phyloP scores from a whole-genome alignment of 2,113 vertebrate species.

The Pitta sordida region DNA sequence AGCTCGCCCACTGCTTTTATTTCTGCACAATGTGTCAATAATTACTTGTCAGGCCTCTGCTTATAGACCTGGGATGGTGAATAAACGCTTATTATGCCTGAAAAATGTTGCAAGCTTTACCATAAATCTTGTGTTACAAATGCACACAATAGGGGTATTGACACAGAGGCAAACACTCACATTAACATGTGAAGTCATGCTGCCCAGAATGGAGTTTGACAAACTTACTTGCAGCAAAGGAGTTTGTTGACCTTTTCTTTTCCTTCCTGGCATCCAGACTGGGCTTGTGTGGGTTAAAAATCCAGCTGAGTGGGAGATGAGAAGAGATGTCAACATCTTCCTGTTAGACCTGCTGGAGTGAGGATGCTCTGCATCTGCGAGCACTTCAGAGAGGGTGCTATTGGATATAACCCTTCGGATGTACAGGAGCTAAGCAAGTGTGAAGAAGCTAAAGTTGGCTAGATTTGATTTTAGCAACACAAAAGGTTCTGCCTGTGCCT shows the following conservation, averaged over 20 bases:
- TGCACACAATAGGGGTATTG: constrained; percentile 65
- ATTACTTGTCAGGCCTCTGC: constrained; percentile 75
- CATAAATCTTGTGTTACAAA: constrained; percentile 68
- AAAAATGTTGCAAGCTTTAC: constrained; percentile 63
- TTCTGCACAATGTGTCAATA: constrained; percentile 74
- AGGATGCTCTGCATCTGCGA: not conserved
- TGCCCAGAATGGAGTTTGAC: constrained; percentile 30
- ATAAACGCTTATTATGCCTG: constrained; percentile 68
- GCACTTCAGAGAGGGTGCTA: not conserved
- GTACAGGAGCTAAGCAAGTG: not conserved
- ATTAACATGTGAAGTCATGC: constrained; percentile 43
- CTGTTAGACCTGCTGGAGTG: not conserved
- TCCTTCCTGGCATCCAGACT: not conserved
- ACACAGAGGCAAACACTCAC: constrained; percentile 58
- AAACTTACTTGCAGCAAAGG: constrained; percentile 36
- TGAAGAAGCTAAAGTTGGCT: not conserved
- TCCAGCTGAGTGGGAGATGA: not conserved
- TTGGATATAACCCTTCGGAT: accelerated
- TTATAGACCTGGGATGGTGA: constrained; percentile 63
- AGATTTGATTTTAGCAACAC: not conserved
- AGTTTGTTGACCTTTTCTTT: constrained; percentile 52
- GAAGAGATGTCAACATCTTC: not conserved
- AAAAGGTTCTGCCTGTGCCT: not conserved
- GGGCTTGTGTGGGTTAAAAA: not conserved
- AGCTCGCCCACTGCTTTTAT: constrained; percentile 72